A percentile compares a stretch with the other conserved stretches of the same genome.
phyloP scores from a whole-genome alignment of 2,113 vertebrate genomes.

The Dinomys branickii region DNA sequence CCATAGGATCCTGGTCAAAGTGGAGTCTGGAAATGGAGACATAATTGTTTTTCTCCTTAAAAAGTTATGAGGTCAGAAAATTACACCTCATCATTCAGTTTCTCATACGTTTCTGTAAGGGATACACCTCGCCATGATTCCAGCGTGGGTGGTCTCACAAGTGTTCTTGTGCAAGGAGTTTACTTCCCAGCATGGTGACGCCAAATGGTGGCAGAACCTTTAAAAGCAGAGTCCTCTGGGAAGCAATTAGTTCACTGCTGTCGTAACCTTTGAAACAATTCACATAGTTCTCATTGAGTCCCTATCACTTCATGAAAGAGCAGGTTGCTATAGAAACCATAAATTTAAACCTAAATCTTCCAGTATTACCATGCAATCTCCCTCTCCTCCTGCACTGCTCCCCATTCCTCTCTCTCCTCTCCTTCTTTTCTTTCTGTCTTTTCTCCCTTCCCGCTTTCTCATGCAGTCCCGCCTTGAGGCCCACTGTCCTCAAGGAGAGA shows the following conservation, averaged over 20 bases:
- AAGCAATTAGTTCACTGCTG: background rate
- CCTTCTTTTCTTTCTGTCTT: background rate
- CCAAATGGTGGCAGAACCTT: background rate
- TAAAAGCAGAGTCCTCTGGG: background rate
- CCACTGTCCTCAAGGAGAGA: background rate
- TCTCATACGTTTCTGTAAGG: background rate
- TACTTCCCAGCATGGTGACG: too few relatives aligned
- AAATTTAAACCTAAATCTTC: background rate
- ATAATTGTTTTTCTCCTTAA: background rate
- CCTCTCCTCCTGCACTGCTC: background rate
- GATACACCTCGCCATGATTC: background rate
- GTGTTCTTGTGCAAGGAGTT: background rate
- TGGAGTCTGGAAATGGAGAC: background rate
- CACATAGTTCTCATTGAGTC: background rate
- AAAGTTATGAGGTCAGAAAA: background rate
- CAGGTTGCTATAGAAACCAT: background rate
- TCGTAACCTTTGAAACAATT: background rate
- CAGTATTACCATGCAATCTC: too few relatives aligned
- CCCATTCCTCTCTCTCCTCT: background rate
- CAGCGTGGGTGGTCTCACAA: background rate
- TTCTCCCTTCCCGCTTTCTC: background rate
- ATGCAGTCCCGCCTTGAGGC: background rate
- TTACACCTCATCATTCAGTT: background rate
- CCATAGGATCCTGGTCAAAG: background rate
- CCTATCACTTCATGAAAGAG: background rate